These are phyloP conservation scores for Dolichopus griseipennis DNA, from an alignment of 2,888 invertebrate species.

Conservation along the genomic window DNA sequence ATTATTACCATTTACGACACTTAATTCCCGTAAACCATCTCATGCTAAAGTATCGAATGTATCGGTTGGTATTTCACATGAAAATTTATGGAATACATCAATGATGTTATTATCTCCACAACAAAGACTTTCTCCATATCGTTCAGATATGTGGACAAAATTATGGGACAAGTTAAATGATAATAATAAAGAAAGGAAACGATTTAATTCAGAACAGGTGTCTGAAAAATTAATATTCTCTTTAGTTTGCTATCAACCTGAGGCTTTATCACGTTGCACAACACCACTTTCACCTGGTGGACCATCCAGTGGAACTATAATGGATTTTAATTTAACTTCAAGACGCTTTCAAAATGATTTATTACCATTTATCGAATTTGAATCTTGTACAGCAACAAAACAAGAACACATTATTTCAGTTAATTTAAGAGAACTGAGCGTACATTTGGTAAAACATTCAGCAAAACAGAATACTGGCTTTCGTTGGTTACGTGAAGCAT, in stretches of 20 bases:
- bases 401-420: conserved; percentile 83
- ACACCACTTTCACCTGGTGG: conserved; percentile 74
- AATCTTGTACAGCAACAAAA: conserved; percentile 78
- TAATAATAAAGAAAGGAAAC: conserved; percentile 50
- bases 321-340: conserved; percentile 40
- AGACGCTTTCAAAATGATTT: conserved; percentile 47
- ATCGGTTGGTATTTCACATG: conserved; percentile 59
- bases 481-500: conserved; percentile 43
- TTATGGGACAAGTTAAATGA: conserved; percentile 65
- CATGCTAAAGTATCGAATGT: conserved; percentile 44
- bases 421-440: conserved; percentile 75
- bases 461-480: conserved; percentile 44
- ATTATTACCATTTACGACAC: conserved; percentile 61
- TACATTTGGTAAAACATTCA: conserved; percentile 65
- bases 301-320: conserved; percentile 45
- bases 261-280: conserved; percentile 73
- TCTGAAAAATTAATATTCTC: conserved; percentile 71
- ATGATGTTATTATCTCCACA: conserved; percentile 77
- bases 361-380: conserved; percentile 72
- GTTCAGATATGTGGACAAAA: conserved; percentile 73
- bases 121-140: conserved; percentile 72
- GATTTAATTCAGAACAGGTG: conserved; percentile 61
- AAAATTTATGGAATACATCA: conserved; percentile 69
- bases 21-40: conserved; percentile 36
- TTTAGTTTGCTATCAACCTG: conserved; percentile 76